Base-by-base conservation (phyloP, 2,797 vertebrate species). In the Coranthus polyacanthus region DNA sequence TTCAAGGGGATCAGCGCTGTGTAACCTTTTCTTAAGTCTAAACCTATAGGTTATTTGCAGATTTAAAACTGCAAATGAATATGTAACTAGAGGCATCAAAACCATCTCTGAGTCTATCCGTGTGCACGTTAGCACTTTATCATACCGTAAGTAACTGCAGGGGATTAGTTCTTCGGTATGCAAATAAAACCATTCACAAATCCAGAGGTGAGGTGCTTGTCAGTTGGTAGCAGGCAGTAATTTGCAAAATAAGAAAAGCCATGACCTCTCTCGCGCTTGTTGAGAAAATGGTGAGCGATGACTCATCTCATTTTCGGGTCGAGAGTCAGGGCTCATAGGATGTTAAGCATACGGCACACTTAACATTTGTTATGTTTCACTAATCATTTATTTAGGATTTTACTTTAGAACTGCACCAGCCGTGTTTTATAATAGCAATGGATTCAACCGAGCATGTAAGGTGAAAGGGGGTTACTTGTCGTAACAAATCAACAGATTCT, bases 121-220 rank as follows among this genome's bases (percentile, higher is more conserved):
- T 43, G 17, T 41, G 32, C 46, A 17, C 46, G 24, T 12, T 45
- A 37, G 38, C 4, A 37, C 47, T 32, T 37, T n/a, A 58, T 54
- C 45, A 44, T 22, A 41, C 13, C 18, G 13, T 63, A 52, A 64
- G 50, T 52, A 49, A 68, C 34, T 67, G 68, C 39, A 49, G 67
- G 32, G 56, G 66, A 72, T 72, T 69, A 72, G 34, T 29, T 37
- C 34, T 63, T 53, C 37, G 43, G 17, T 63, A 62, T 71, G 44
- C 36, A 74, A 77, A 81, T 60, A 64, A 63, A 53, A 7, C 24
- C 49, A 58, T 47, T 56, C 69, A 53, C 42, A 63, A 69, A 82
- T 77, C 67, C 66, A 63, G 55, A 45, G 60, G 17, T 58, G 47
- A 66, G 57, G 37, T 72, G 38, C 17, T 26, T 69, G 54, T 72